Percentiles rank a stretch among this genome's conserved stretches.
These are phyloP conservation scores for Gisinianus flammeolus DNA, from an alignment of 2,888 invertebrate genomes.

Conservation along the genomic window DNA sequence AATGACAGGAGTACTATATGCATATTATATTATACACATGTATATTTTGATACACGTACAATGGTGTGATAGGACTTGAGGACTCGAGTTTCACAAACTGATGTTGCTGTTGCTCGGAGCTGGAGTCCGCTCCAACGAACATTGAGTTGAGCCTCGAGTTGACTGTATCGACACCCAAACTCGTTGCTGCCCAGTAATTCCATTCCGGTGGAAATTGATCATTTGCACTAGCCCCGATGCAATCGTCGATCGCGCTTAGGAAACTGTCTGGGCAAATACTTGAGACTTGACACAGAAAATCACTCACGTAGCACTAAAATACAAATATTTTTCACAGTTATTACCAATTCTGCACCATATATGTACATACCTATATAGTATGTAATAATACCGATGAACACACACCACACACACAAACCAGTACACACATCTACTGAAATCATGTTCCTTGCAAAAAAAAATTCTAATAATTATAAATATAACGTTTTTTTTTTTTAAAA, in stretches of 20 bases:
- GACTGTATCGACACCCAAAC: constrained; percentile 38
- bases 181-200: constrained; percentile 46
- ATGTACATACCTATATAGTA: not conserved
- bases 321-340: not conserved
- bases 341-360: not conserved
- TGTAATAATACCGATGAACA: too few relatives aligned
- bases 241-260: constrained; percentile 51
- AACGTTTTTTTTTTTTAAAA: too few relatives aligned
- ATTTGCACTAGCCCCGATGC: constrained; percentile 41
- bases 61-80: constrained; percentile 45
- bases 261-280: constrained; percentile 55
- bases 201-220: constrained; percentile 45
- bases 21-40: too few relatives aligned
- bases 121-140: constrained; percentile 35
- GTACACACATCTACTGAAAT: too few relatives aligned
- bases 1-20: too few relatives aligned
- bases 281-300: constrained; percentile 45
- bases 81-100: constrained; percentile 20
- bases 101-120: constrained; percentile 17
- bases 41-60: constrained; percentile 40
- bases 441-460: too few relatives aligned
- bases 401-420: not conserved
- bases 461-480: too few relatives aligned
- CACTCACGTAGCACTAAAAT: constrained; percentile 7
- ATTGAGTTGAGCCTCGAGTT: constrained; percentile 41